Evolutionary conservation across 2,113 vertebrate species (phyloP).

Genomic region (Ginglymostoma cirratum): DNA sequence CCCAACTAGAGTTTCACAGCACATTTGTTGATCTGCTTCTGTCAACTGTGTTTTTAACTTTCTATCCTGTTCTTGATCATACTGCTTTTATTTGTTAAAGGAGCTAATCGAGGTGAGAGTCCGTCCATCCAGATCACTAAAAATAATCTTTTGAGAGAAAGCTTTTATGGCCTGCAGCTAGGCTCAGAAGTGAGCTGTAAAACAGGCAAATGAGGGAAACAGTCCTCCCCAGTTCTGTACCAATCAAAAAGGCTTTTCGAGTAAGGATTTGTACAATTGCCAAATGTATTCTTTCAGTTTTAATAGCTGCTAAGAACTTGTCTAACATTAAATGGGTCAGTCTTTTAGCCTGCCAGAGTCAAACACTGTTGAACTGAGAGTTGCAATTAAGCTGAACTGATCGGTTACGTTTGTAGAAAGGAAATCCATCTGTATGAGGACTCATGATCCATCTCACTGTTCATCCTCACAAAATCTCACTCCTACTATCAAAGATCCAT

Average conservation of each 20-base stretch:
- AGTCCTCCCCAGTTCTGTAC: background rate
- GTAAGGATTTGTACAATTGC: background rate
- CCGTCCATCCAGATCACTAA: background rate
- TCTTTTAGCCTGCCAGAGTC: background rate
- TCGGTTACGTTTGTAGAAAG: background rate
- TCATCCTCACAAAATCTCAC: background rate
- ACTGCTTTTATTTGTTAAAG: background rate
- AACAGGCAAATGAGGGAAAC: background rate
- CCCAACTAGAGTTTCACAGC: background rate
- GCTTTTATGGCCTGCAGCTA: background rate
- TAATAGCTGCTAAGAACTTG: background rate
- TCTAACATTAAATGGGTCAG: background rate
- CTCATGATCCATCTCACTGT: background rate
- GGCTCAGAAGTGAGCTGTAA: background rate
- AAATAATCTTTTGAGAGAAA: background rate
- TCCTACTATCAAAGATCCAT: background rate
- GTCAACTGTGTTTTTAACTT: background rate
- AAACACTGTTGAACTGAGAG: background rate
- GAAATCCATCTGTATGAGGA: background rate
- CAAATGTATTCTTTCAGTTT: background rate
- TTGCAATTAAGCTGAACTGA: background rate
- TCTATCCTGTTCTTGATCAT: background rate
- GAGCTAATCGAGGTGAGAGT: background rate
- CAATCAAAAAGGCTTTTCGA: background rate
- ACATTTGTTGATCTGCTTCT: background rate